Conservation (phyloP, 2,888 invertebrate genomes). For the Drosophila parthenogenetica region DNA sequence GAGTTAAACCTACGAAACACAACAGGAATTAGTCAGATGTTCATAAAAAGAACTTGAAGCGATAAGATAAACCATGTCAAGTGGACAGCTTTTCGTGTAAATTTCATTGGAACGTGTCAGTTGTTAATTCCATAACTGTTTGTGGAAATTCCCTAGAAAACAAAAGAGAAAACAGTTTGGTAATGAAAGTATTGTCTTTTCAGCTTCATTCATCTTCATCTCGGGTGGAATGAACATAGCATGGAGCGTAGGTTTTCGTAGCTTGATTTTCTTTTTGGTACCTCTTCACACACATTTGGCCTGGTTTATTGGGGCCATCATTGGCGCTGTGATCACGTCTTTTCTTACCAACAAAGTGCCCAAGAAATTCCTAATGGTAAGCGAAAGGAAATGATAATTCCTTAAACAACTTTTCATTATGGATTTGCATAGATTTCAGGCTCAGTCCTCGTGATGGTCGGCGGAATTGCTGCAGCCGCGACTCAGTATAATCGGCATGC, state of each 20-base stretch:
- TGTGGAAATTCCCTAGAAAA: not conserved
- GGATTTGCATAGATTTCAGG: slow-evolving; percentile 53
- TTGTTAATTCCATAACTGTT: not conserved
- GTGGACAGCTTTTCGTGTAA: not conserved
- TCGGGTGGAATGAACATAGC: slow-evolving; percentile 81
- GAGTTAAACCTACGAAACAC: slow-evolving; percentile 19
- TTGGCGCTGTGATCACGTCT: slow-evolving; percentile 71
- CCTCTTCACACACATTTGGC: slow-evolving; percentile 52
- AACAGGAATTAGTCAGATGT: slow-evolving; percentile 27
- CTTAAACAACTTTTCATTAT: not conserved
- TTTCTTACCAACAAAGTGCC: slow-evolving; percentile 61
- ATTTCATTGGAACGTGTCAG: not conserved
- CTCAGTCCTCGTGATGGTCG: slow-evolving; percentile 65
- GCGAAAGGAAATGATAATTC: slow-evolving; percentile 2
- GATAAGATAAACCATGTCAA: slow-evolving; percentile 36
- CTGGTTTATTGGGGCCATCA: slow-evolving; percentile 82
- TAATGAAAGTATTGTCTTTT: not conserved
- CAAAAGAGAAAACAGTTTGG: not conserved
- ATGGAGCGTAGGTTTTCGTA: slow-evolving; percentile 63
- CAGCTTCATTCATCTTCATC: slow-evolving; percentile 70
- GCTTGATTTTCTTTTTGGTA: rapidly evolving
- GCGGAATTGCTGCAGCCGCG: slow-evolving; percentile 66
- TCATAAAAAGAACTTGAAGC: slow-evolving; percentile 13
- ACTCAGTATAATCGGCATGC: slow-evolving; percentile 30
- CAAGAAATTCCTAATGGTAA: slow-evolving; percentile 74